phyloP scores from a whole-genome alignment of 2,888 invertebrate genomes.

The Dromius quadrimaculatus region DNA sequence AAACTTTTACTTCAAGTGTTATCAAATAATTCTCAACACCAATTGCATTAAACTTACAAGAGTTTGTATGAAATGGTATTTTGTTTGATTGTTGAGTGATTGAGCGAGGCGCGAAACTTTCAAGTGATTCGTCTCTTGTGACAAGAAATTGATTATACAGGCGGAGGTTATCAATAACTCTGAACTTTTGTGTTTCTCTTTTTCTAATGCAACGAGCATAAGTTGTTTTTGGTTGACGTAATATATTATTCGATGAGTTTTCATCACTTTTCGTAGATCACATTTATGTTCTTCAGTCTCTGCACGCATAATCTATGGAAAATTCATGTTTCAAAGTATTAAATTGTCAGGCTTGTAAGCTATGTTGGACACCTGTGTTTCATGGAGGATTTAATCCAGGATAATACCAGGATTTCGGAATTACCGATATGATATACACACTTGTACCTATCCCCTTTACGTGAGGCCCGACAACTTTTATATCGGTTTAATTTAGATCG shows the following conservation, averaged over 20 bases:
- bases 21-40: constrained; percentile 1
- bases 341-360: constrained; percentile 39
- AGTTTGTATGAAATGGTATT: not conserved
- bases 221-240: no score
- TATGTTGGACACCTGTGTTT: constrained; percentile 39
- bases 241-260: no score
- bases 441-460: not conserved
- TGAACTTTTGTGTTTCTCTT: no score
- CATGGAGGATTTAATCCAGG: constrained; percentile 32
- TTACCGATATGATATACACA: constrained; percentile 40
- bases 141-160: constrained; percentile 15
- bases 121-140: constrained; percentile 6
- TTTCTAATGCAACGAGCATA: no score
- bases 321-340: constrained; percentile 46
- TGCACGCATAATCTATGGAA: constrained; percentile 31
- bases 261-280: no score
- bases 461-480: not conserved
- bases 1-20: not conserved
- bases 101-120: not conserved
- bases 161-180: no score
- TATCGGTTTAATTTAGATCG: no score
- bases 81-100: not conserved
- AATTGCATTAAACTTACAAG: constrained; percentile 4
- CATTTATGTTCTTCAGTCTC: no score
- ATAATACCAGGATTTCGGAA: constrained; percentile 31